These are phyloP conservation scores for Drosophila nr. fundita DNA, from an alignment of 2,888 invertebrate genomes.

Conservation along the genomic window DNA sequence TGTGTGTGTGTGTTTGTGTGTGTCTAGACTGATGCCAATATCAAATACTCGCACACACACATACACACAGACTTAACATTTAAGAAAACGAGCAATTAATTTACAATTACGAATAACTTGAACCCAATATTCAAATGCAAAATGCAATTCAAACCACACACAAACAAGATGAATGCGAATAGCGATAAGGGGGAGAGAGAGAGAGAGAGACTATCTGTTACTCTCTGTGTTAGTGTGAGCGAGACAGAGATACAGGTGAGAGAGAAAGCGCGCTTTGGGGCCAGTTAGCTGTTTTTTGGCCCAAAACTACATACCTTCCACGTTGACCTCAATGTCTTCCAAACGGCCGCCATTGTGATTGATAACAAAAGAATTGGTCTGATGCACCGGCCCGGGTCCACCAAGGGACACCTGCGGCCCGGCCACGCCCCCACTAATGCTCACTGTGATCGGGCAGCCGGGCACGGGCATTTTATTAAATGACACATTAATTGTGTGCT, in stretches of 20 bases:
- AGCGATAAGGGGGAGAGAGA: constrained; percentile 9
- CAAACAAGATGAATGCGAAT: constrained; percentile 39
- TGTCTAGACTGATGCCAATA: constrained; percentile 19
- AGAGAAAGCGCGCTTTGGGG: constrained; percentile 13
- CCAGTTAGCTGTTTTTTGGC: constrained; percentile 10
- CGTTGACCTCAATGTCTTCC: constrained; percentile 97
- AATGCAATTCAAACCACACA: constrained; percentile 30
- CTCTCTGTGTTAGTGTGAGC: constrained; percentile 27
- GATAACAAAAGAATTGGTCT: constrained; percentile 89
- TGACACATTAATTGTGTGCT: constrained; percentile 97
- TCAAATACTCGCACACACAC: constrained; percentile 30
- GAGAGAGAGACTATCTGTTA: background rate
- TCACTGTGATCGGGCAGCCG: constrained; percentile 96
- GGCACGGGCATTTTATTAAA: constrained; percentile 96
- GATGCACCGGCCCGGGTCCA: constrained; percentile 90
- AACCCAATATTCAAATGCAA: constrained; percentile 49
- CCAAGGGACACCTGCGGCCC: constrained; percentile 90
- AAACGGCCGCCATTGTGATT: constrained; percentile 95
- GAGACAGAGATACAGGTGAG: constrained; percentile 4
- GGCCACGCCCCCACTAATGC: constrained; percentile 88
- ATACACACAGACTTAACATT: constrained; percentile 38
- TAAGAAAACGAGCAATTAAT: constrained; percentile 64
- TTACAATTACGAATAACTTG: constrained; percentile 64
- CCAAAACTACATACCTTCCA: constrained; percentile 90
- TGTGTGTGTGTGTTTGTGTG: constrained; percentile 37